These are phyloP conservation scores for Setipinna tenuifilis DNA, from an alignment of 2,797 vertebrate species.

Conservation along the genomic window DNA sequence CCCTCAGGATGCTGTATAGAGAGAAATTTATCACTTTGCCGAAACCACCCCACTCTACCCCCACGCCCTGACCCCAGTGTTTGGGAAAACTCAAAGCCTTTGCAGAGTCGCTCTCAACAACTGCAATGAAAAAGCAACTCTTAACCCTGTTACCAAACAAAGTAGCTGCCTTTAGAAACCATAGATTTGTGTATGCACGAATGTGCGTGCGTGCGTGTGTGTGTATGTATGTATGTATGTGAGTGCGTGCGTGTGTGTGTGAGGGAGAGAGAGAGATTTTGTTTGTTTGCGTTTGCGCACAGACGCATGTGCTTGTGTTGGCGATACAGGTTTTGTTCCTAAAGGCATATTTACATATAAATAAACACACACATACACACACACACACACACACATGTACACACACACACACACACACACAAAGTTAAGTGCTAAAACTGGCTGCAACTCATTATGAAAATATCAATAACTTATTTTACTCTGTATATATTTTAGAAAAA, in stretches of 20 bases:
- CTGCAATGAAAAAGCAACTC: conserved; percentile 71
- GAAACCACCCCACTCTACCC: conserved; percentile 76
- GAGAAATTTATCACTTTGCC: conserved; percentile 94
- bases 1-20: conserved; percentile 87
- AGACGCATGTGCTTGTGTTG: conserved; percentile 24
- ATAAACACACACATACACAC: conserved; percentile 78
- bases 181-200: conserved; percentile 64
- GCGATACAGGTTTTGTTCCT: conserved; percentile 20
- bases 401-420: conserved; percentile 74
- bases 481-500: conserved; percentile 99
- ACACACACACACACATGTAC: conserved; percentile 57
- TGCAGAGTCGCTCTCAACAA: conserved; percentile 81
- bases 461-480: conserved; percentile 99
- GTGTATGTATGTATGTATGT: conserved; percentile 52
- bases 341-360: conserved; percentile 40
- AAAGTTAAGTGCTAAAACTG: conserved; percentile 76
- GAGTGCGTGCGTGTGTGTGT: background rate
- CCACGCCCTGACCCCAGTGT: conserved; percentile 52
- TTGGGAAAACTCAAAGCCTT: conserved; percentile 78
- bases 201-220: conserved; percentile 25
- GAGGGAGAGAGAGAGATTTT: conserved; percentile 60
- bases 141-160: conserved; percentile 91
- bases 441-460: conserved; percentile 87
- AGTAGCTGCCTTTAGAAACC: conserved; percentile 98
- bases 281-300: conserved; percentile 69